These are phyloP conservation scores for Chrysoperla carnea DNA, from an alignment of 1,140 invertebrate genomes.

Conservation along the genomic window DNA sequence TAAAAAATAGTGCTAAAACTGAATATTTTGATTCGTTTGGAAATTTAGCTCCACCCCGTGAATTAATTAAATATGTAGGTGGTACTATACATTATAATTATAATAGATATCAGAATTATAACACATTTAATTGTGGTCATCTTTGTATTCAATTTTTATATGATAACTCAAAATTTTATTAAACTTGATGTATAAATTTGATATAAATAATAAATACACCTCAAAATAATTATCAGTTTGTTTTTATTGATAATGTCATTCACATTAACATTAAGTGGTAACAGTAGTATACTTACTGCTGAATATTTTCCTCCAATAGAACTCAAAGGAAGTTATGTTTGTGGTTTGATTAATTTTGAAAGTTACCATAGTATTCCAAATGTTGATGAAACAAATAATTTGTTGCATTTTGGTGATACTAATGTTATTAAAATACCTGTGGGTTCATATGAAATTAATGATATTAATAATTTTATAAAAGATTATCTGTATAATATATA, in stretches of 20 bases:
- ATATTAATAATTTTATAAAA: constrained; percentile 2
- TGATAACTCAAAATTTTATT: no score
- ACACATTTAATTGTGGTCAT: no score
- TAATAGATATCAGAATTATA: constrained; percentile 1
- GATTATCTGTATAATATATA: no score
- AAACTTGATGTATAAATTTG: no score
- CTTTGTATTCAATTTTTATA: no score
- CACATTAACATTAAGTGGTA: constrained; percentile 13
- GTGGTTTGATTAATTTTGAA: no score
- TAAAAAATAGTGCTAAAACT: constrained; percentile 8
- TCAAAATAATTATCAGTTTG: constrained; percentile 8
- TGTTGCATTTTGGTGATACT: constrained; percentile 8
- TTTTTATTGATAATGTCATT: constrained; percentile 12
- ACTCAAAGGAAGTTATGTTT: constrained; percentile 10
- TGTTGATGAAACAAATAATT: constrained; percentile 7
- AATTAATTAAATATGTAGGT: constrained; percentile 12
- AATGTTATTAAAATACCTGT: constrained; percentile 14
- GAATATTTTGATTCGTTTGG: constrained; percentile 15
- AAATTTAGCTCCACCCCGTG: constrained; percentile 14
- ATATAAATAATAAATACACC: constrained; percentile 8
- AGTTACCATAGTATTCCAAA: not conserved
- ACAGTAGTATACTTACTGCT: no score
- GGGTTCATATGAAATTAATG: not conserved
- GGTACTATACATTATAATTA: constrained; percentile 8
- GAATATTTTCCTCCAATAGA: constrained; percentile 7